Evolutionary conservation across 2,797 vertebrate genomes (phyloP).

Genomic region (Cynodonichthys magdalenae): DNA sequence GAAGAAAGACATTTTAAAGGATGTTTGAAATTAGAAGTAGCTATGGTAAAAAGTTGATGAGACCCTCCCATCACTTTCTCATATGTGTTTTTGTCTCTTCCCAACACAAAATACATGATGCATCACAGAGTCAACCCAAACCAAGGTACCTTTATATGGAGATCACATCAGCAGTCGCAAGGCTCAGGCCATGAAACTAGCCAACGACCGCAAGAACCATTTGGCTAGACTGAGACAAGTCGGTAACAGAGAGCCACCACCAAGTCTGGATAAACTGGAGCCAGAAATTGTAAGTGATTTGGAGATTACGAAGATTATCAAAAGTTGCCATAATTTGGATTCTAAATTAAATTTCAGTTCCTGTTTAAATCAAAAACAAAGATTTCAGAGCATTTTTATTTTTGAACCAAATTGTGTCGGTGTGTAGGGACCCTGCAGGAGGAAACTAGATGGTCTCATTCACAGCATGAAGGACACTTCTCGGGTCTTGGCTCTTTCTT

Average conservation of each 20-base stretch:
- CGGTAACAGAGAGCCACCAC: slow-evolving; percentile 75
- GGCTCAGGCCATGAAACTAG: slow-evolving; percentile 85
- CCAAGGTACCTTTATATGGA: slow-evolving; percentile 86
- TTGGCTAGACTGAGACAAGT: slow-evolving; percentile 82
- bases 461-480: slow-evolving; percentile 91
- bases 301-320: neutral
- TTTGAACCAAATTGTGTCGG: slow-evolving; percentile 5
- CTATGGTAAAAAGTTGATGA: neutral
- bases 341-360: slow-evolving; percentile 7
- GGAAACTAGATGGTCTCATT: slow-evolving; percentile 91
- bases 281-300: slow-evolving; percentile 86
- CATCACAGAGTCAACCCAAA: slow-evolving; percentile 53
- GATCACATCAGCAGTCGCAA: slow-evolving; percentile 88
- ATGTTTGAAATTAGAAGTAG: no score
- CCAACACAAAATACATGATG: slow-evolving; percentile 34
- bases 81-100: slow-evolving; percentile 16
- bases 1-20: slow-evolving; percentile 2
- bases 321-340: neutral
- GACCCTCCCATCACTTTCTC: neutral
- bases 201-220: slow-evolving; percentile 87
- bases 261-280: slow-evolving; percentile 84
- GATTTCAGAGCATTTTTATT: neutral
- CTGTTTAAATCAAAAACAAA: neutral
- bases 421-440: slow-evolving; percentile 91
- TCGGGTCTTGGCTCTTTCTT: slow-evolving; percentile 86